Evolutionary conservation across 2,888 invertebrate species (phyloP).

Genomic region (Papilio elwesi): DNA sequence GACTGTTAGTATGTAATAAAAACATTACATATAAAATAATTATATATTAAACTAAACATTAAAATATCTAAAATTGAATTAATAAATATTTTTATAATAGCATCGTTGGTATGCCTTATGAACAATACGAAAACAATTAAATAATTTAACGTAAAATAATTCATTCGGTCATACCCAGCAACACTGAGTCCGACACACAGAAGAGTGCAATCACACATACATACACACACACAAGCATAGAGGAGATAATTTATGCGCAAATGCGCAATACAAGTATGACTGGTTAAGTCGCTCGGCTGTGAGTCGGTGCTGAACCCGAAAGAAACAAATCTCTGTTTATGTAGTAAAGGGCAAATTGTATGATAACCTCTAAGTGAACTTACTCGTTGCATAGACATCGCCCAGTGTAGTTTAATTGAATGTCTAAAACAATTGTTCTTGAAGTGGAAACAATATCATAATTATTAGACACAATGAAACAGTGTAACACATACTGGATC

Average conservation of each 20-base stretch:
- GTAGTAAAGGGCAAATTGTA: background rate
- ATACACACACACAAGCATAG: background rate
- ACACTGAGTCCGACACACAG: background rate
- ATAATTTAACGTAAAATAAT: background rate
- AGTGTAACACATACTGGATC: slow-evolving; percentile 13
- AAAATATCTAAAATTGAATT: no score
- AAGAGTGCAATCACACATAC: background rate
- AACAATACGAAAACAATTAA: background rate
- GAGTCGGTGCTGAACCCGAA: background rate
- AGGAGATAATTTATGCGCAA: background rate
- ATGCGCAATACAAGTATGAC: slow-evolving; percentile 12
- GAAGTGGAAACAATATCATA: slow-evolving; percentile 13
- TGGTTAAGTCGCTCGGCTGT: slow-evolving; percentile 3
- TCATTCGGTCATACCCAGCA: background rate
- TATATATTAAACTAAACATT: no score
- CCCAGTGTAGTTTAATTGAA: background rate
- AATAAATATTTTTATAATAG: background rate
- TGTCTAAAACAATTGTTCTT: background rate
- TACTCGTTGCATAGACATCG: background rate
- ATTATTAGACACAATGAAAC: slow-evolving; percentile 29
- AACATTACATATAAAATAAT: no score
- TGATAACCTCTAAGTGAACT: background rate
- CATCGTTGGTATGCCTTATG: background rate
- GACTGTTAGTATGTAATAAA: no score
- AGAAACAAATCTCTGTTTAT: background rate